These are phyloP conservation scores for Heteromurus nitidus DNA, from an alignment of 2,888 invertebrate species.

Conservation along the genomic window DNA sequence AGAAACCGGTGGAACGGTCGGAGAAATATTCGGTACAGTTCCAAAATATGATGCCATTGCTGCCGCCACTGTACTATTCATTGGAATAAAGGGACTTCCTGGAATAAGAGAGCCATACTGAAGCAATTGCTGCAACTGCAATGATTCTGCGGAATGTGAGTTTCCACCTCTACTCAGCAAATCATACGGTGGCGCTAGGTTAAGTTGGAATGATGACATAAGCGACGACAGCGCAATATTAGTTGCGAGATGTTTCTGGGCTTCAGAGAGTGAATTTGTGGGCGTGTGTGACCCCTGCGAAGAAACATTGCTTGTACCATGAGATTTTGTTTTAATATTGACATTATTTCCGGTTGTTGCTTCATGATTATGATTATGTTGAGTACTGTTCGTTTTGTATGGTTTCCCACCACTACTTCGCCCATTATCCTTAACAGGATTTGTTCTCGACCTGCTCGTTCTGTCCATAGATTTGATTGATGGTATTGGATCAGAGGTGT, in stretches of 20 bases:
- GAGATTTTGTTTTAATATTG: background rate
- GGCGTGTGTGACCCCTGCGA: background rate
- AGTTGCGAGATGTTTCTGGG: slow-evolving; percentile 38
- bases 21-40: slow-evolving; percentile 33
- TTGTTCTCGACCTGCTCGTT: background rate
- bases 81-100: slow-evolving; percentile 51
- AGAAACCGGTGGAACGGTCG: background rate
- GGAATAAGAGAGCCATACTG: slow-evolving; percentile 66
- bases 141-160: slow-evolving; percentile 53
- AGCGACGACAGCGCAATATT: slow-evolving; percentile 53
- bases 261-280: slow-evolving; percentile 15
- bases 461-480: slow-evolving; percentile 34
- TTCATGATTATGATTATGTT: slow-evolving; percentile 10
- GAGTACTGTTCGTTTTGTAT: slow-evolving; percentile 4
- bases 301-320: slow-evolving; percentile 1
- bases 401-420: slow-evolving; percentile 24
- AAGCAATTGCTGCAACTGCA: slow-evolving; percentile 62
- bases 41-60: slow-evolving; percentile 56
- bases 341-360: background rate
- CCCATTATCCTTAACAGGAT: slow-evolving; percentile 20
- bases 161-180: slow-evolving; percentile 50
- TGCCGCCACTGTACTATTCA: slow-evolving; percentile 61
- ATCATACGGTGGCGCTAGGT: slow-evolving; percentile 45
- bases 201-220: slow-evolving; percentile 58
- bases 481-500: slow-evolving; percentile 72